Evolutionary conservation across 2,113 vertebrate genomes (phyloP), one percentile per base, ranked within the genome.

Genomic region (Nothocercus julius): DNA sequence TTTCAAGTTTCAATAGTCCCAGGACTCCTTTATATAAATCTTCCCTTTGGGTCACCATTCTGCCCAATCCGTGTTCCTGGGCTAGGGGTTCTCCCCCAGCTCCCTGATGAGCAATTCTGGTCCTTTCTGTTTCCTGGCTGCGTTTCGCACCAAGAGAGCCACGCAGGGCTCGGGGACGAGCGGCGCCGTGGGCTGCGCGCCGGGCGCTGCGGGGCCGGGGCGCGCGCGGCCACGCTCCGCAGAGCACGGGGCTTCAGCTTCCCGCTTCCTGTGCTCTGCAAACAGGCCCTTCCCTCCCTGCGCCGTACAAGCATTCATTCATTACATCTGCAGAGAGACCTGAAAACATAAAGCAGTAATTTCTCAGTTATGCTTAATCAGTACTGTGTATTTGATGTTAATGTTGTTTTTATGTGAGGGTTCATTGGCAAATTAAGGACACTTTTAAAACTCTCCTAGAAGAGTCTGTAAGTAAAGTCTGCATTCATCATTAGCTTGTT

Each of bases 271-370:
- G 21, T 82, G 56, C 81, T 67, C 56, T 92, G 58, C 74, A 77
- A 45, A 15, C 28, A 47, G 21, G 54, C 62, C 4, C 22, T 10
- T 15, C 62, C 18, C 54, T 89, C 40, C 30, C 28, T 67, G 36
- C 38, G 45, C 73, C 56, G 64, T 18, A 62, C 1, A 1, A 34
- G 10, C 30, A 70, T 62, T 34, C 20, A 17, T 64, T 89, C 38
- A 34, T 83, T 75, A 61, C 13, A 66, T 68, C 51, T 81, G 82
- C 63, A 70, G 87, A 81, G 68, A 70, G 45, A 70, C 42, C 47
- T 53, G 73, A 81, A 91, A 90, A 85, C 22, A n/a, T 83, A 38
- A 85, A 81, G 32, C 45, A 77, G 30, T 90, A 72, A 88, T 87
- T 88, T 93, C 66, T 62, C 16, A 49, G 49, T 92, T 70, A 80